Conservation (phyloP, 1,140 invertebrate species). For the Mercenaria mercenaria region DNA sequence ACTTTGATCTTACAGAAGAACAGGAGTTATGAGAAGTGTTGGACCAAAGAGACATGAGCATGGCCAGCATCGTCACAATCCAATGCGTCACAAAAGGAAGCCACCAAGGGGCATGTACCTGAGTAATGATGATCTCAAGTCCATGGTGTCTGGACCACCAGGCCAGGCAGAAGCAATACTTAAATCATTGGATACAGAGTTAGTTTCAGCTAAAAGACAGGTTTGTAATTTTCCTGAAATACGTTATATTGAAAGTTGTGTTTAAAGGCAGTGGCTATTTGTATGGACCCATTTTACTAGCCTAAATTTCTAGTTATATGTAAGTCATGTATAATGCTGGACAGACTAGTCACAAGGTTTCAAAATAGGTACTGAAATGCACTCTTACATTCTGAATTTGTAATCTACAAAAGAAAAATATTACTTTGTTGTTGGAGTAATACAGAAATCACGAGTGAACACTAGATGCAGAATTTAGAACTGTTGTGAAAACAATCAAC, state of each 20-base stretch:
- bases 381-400: too few species aligned
- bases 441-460: too few species aligned
- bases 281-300: too few species aligned
- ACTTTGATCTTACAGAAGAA: constrained; percentile 90
- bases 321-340: too few species aligned
- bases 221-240: constrained; percentile 88
- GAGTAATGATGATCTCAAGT: constrained; percentile 97
- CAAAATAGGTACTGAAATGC: too few species aligned
- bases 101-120: constrained; percentile 98
- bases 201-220: constrained; percentile 97
- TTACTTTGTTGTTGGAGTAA: too few species aligned
- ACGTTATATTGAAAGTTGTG: background rate
- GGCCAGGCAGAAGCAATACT: constrained; percentile 94
- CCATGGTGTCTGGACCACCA: constrained; percentile 91
- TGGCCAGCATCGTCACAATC: constrained; percentile 84
- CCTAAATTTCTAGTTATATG: too few species aligned
- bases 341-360: too few species aligned
- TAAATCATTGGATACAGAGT: constrained; percentile 96
- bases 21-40: constrained; percentile 91
- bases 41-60: constrained; percentile 88
- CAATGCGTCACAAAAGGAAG: constrained; percentile 92
- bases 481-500: too few species aligned
- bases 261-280: background rate
- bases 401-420: too few species aligned
- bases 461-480: too few species aligned